Conservation (phyloP, 2,888 invertebrate species). For the Drosophila meridionalis region DNA sequence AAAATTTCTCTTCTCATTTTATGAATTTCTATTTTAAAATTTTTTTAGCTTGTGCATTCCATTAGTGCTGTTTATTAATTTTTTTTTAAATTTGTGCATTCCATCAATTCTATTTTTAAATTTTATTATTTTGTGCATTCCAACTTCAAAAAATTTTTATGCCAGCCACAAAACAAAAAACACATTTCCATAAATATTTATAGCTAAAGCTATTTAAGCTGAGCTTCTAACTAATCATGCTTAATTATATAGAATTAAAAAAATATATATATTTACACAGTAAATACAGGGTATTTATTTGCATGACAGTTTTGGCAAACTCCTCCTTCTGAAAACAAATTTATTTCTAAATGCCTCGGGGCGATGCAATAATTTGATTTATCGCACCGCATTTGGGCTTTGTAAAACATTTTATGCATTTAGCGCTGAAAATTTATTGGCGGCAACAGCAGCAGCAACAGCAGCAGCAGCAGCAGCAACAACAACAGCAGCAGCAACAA, state of each 20-base stretch:
- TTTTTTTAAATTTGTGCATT: not conserved
- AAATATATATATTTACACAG: not conserved
- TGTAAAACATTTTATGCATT: constrained; percentile 68
- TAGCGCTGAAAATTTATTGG: constrained; percentile 64
- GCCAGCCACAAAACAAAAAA: not conserved
- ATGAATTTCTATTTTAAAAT: not conserved
- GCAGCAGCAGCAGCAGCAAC: constrained; percentile 22
- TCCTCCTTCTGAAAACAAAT: constrained; percentile 1
- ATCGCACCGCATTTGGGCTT: constrained; percentile 43
- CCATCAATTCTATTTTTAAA: not conserved
- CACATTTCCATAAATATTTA: not conserved
- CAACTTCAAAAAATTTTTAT: not conserved
- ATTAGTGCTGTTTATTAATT: not conserved
- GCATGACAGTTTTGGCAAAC: not conserved
- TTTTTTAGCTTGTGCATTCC: not conserved
- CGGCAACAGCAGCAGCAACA: constrained; percentile 25
- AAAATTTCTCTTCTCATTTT: not conserved
- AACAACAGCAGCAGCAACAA: constrained; percentile 19
- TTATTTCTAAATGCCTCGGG: constrained; percentile 38
- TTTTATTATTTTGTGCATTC: not conserved
- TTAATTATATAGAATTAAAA: constrained; percentile 1
- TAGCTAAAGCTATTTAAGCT: not conserved
- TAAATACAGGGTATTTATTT: constrained; percentile 25
- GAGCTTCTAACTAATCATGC: not conserved
- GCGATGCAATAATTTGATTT: constrained; percentile 58